Evolutionary conservation across 2,888 invertebrate species (phyloP).

Genomic region (Lasius platythorax): DNA sequence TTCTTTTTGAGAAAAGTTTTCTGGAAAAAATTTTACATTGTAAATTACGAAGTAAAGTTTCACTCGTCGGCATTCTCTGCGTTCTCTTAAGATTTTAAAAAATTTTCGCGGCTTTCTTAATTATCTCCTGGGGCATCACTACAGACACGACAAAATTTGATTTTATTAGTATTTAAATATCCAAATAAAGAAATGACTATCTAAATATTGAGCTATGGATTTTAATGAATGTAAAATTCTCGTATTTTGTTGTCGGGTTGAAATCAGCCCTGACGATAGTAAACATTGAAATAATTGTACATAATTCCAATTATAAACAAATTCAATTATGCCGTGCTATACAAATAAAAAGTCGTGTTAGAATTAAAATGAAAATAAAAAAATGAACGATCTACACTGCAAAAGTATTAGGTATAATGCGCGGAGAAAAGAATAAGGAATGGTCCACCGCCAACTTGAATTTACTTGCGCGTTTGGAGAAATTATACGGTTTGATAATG

Average conservation of each 20-base stretch:
- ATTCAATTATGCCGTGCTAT: background rate
- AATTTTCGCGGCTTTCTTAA: background rate
- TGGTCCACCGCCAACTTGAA: background rate
- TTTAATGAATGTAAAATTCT: background rate
- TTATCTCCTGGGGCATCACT: background rate
- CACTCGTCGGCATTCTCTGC: background rate
- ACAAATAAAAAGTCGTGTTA: background rate
- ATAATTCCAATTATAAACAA: background rate
- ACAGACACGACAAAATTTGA: background rate
- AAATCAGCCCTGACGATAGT: background rate
- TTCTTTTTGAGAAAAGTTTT: constrained; percentile 7
- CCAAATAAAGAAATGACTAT: background rate
- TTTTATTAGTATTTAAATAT: background rate
- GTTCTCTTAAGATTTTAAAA: background rate
- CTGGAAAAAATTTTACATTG: constrained; percentile 6
- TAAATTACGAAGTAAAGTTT: constrained; percentile 18
- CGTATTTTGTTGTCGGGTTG: background rate
- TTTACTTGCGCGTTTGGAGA: background rate
- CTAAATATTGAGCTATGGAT: background rate
- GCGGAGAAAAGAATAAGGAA: background rate
- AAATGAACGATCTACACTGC: background rate
- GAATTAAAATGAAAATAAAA: background rate
- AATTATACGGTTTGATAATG: background rate
- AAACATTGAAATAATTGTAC: background rate
- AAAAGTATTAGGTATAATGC: background rate